A percentile compares a stretch with the other conserved stretches of the same genome.
Evolutionary conservation across 2,113 vertebrate species (phyloP).

Genomic region (Eptesicus fuscus): DNA sequence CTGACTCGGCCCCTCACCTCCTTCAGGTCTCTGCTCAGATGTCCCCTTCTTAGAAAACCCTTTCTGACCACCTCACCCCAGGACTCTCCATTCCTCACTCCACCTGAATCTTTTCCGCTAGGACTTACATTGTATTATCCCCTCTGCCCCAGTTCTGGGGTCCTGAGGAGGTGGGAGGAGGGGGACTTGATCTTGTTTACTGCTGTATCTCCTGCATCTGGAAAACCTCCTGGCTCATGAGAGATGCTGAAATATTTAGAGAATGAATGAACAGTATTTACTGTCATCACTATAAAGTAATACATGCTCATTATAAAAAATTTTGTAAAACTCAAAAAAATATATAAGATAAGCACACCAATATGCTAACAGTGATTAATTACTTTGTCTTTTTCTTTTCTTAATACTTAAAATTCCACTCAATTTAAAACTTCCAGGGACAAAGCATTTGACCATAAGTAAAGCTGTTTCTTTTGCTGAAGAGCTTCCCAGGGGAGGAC

Average conservation of each 20-base stretch:
- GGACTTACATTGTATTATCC: background rate
- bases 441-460: background rate
- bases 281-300: background rate
- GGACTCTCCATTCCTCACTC: background rate
- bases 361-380: background rate
- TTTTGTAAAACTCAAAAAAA: background rate
- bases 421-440: background rate
- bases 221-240: background rate
- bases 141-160: background rate
- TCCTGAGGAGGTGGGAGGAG: background rate
- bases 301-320: background rate
- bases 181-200: background rate
- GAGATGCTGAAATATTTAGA: background rate
- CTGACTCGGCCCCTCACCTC: rapidly evolving
- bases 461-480: background rate
- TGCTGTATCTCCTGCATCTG: background rate
- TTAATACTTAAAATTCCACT: background rate
- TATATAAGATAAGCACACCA: background rate
- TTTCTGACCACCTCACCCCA: background rate
- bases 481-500: background rate
- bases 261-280: background rate
- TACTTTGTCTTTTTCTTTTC: background rate
- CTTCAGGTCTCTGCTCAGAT: background rate
- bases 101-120: background rate
- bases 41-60: background rate